Conservation (phyloP, 64 coral and sea anemone species). For the Dendronephthya gigantea region DNA sequence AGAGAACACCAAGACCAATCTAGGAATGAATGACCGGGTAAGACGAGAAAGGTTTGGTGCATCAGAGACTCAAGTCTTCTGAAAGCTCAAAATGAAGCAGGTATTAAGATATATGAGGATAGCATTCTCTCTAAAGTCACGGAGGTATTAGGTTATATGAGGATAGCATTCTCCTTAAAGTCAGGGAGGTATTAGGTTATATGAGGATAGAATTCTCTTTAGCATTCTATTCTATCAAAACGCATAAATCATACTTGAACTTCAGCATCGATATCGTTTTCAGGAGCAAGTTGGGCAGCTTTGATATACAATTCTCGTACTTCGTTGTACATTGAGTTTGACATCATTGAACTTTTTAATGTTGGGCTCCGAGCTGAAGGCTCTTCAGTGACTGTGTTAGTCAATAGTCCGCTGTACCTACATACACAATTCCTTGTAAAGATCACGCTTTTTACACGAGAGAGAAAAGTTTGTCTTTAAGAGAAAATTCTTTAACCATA, state of each 20-base stretch:
- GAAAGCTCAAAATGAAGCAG: too few species aligned
- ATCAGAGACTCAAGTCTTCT: too few species aligned
- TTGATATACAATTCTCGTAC: conserved; percentile 79
- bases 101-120: too few species aligned
- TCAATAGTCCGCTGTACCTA: background rate
- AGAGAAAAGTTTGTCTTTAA: too few species aligned
- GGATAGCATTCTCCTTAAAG: too few species aligned
- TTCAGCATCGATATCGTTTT: conserved; percentile 70
- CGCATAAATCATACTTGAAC: conserved; percentile 50
- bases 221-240: background rate
- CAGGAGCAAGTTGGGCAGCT: conserved; percentile 69
- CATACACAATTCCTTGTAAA: background rate
- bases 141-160: too few species aligned
- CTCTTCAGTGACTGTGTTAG: background rate
- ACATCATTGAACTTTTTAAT: conserved; percentile 65
- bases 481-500: background rate
- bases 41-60: too few species aligned
- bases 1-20: conserved; percentile 87
- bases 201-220: background rate
- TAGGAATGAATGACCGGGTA: background rate
- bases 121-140: too few species aligned
- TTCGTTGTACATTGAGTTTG: conserved; percentile 86
- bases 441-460: too few species aligned
- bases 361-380: conserved; percentile 13
- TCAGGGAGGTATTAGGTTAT: too few species aligned